Percentiles rank a stretch among this genome's conserved stretches.
These are phyloP conservation scores for Ophiodon elongatus DNA, from an alignment of 2,113 vertebrate genomes.

Conservation along the genomic window DNA sequence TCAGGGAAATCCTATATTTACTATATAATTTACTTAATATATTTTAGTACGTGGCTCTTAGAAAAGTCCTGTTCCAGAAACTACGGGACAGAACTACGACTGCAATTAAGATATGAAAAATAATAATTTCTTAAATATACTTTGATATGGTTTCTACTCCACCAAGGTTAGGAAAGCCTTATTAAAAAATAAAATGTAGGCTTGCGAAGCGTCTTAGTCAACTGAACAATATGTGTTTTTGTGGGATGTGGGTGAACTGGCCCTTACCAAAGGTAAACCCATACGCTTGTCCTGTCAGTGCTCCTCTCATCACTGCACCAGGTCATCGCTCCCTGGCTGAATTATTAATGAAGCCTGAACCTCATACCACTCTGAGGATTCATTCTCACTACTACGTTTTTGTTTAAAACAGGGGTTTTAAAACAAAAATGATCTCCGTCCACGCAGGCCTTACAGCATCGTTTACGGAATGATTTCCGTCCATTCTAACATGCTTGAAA, in stretches of 20 bases:
- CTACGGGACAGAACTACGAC: background rate
- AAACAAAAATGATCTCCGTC: too few relatives aligned
- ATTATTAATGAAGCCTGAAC: constrained; percentile 85
- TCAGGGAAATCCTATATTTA: background rate
- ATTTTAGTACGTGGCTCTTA: background rate
- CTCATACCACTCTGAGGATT: constrained; percentile 66
- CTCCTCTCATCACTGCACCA: constrained; percentile 14
- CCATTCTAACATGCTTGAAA: too few relatives aligned
- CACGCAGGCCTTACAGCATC: too few relatives aligned
- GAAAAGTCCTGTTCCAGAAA: background rate
- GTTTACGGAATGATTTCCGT: too few relatives aligned
- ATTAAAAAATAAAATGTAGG: background rate
- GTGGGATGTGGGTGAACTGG: background rate
- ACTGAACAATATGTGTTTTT: background rate
- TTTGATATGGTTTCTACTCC: background rate
- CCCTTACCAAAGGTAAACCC: constrained; percentile 32
- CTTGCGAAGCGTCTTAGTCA: background rate
- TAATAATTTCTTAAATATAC: background rate
- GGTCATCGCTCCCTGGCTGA: constrained; percentile 74
- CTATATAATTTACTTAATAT: too few relatives aligned
- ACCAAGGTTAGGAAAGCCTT: background rate
- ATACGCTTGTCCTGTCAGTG: background rate
- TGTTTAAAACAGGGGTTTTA: too few relatives aligned
- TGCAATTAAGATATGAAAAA: background rate
- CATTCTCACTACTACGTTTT: background rate